These are phyloP conservation scores for Limnephilus rhombicus DNA, from an alignment of 2,888 invertebrate genomes.

Conservation along the genomic window DNA sequence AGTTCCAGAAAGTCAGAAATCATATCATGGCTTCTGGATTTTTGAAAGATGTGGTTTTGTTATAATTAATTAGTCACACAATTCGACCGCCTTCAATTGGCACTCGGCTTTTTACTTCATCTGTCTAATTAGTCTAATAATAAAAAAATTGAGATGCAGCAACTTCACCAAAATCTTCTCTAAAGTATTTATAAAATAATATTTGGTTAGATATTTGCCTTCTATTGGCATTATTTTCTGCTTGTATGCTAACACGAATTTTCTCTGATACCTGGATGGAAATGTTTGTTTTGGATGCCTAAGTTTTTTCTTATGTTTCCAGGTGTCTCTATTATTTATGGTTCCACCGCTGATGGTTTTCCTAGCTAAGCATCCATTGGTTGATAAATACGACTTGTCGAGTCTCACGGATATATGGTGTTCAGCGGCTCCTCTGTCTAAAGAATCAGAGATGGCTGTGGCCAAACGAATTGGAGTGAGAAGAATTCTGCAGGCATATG, in stretches of 20 bases:
- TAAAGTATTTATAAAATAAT: background rate
- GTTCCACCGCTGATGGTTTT: slow-evolving; percentile 93
- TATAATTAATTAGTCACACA: too few species aligned
- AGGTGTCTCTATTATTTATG: slow-evolving; percentile 82
- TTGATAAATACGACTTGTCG: slow-evolving; percentile 86
- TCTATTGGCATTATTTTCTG: background rate
- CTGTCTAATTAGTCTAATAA: background rate
- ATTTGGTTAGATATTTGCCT: background rate
- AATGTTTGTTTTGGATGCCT: background rate
- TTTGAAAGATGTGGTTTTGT: too few species aligned
- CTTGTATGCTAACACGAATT: background rate
- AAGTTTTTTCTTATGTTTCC: slow-evolving; percentile 58
- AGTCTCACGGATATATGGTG: slow-evolving; percentile 84
- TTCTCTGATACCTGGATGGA: background rate
- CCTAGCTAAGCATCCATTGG: slow-evolving; percentile 88
- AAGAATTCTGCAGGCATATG: slow-evolving; percentile 85
- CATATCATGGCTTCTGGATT: too few species aligned
- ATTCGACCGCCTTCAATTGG: background rate
- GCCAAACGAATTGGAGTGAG: slow-evolving; percentile 76
- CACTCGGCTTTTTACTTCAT: background rate
- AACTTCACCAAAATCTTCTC: background rate
- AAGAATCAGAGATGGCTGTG: slow-evolving; percentile 82
- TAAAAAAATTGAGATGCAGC: background rate
- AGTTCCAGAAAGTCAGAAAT: background rate
- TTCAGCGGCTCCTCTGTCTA: slow-evolving; percentile 90